Evolutionary conservation across 2,113 vertebrate genomes (phyloP).

Genomic region (Larimichthys polyactis): DNA sequence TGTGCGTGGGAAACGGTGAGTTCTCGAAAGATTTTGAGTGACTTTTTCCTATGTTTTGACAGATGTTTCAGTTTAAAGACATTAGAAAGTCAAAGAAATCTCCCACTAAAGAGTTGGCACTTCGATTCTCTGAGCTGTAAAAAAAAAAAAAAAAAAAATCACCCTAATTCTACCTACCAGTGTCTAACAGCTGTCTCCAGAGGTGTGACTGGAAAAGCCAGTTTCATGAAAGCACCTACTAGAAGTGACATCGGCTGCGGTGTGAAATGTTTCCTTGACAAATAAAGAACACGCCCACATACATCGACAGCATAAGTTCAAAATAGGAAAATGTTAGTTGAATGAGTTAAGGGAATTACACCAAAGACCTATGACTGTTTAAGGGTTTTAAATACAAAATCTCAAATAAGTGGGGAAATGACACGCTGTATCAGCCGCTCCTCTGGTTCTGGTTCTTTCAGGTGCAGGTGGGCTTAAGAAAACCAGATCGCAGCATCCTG

Average conservation of each 20-base stretch:
- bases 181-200: conserved; percentile 10
- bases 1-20: conserved; percentile 17
- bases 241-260: neutral
- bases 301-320: neutral
- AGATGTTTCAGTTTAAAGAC: conserved; percentile 31
- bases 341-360: conserved; percentile 1
- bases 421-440: neutral
- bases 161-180: neutral
- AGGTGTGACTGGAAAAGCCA: conserved; percentile 15
- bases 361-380: neutral
- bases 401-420: neutral
- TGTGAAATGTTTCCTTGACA: conserved; percentile 26
- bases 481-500: conserved; percentile 56
- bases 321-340: conserved; percentile 11
- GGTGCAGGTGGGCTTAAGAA: conserved; percentile 50
- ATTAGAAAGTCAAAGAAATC: neutral
- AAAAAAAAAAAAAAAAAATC: neutral
- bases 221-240: conserved; percentile 1
- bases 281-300: conserved; percentile 6
- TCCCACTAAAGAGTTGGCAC: neutral
- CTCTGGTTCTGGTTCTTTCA: neutral
- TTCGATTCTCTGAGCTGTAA: neutral
- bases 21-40: conserved; percentile 15
- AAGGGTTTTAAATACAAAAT: neutral
- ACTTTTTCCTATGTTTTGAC: conserved; percentile 45